phyloP scores from a whole-genome alignment of 2,113 vertebrate species.

The Antechinus stuartii region DNA sequence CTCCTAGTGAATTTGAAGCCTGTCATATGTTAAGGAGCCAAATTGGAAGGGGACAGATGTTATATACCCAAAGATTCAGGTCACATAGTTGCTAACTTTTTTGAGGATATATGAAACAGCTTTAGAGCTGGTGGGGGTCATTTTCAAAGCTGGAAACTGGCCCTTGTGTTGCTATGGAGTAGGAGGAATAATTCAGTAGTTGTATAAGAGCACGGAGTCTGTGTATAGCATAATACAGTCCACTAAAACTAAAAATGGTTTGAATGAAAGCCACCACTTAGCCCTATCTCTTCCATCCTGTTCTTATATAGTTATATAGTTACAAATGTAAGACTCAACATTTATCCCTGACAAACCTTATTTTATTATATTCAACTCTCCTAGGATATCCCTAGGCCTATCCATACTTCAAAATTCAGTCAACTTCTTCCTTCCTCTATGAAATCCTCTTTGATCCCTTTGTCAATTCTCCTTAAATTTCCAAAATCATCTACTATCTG shows the following conservation, averaged over 20 bases:
- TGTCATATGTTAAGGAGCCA: background rate
- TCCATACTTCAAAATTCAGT: background rate
- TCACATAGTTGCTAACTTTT: background rate
- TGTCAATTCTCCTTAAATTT: background rate
- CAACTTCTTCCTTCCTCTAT: background rate
- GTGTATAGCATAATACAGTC: background rate
- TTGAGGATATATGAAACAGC: background rate
- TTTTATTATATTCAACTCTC: background rate
- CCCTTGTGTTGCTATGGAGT: background rate
- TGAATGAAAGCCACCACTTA: background rate
- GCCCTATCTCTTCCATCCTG: background rate
- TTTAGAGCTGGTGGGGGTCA: background rate
- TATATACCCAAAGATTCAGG: background rate
- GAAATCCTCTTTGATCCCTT: background rate
- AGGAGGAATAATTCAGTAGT: background rate
- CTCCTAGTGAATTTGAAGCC: background rate
- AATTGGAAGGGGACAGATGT: background rate
- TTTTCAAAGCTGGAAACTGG: background rate
- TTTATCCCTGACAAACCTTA: background rate
- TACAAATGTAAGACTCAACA: background rate
- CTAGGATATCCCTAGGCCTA: background rate
- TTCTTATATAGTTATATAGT: too few relatives aligned
- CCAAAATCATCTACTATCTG: background rate
- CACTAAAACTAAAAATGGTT: background rate
- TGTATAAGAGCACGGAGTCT: background rate